phyloP scores from a whole-genome alignment of 2,888 invertebrate species.

The Acanthacorydalis orientalis region DNA sequence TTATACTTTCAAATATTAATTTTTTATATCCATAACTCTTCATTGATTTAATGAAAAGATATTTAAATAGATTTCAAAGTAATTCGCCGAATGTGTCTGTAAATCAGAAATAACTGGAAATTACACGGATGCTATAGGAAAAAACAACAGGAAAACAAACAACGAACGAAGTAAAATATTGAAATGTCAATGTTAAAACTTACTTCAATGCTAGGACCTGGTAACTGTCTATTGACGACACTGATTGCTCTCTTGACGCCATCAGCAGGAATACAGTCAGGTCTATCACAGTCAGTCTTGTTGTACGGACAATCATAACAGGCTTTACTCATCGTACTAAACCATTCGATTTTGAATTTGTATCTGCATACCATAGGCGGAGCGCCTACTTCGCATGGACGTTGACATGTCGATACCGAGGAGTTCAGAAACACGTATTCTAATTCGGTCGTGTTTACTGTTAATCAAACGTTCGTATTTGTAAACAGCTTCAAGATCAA shows the following conservation, averaged over 20 bases:
- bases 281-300: slow-evolving; percentile 52
- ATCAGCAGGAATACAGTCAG: slow-evolving; percentile 72
- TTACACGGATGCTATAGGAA: no score
- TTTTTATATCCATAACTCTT: no score
- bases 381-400: slow-evolving; percentile 41
- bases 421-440: slow-evolving; percentile 19
- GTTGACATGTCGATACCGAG: slow-evolving; percentile 36
- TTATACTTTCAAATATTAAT: no score
- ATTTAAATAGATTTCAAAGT: no score
- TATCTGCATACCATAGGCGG: slow-evolving; percentile 54
- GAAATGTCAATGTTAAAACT: slow-evolving; percentile 7
- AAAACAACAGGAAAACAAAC: background rate
- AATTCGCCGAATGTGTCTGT: no score
- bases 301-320: slow-evolving; percentile 70
- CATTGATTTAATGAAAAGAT: no score
- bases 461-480: no score
- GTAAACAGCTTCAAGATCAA: no score
- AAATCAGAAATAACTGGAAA: no score
- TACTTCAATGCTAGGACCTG: slow-evolving; percentile 74
- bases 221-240: slow-evolving; percentile 72
- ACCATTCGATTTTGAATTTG: slow-evolving; percentile 63
- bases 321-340: slow-evolving; percentile 74
- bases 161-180: no score
- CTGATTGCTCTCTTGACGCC: slow-evolving; percentile 60
- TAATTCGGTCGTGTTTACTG: slow-evolving; percentile 6